Evolutionary conservation across 2,797 vertebrate genomes (phyloP).

Genomic region (Cossypha polioptera): DNA sequence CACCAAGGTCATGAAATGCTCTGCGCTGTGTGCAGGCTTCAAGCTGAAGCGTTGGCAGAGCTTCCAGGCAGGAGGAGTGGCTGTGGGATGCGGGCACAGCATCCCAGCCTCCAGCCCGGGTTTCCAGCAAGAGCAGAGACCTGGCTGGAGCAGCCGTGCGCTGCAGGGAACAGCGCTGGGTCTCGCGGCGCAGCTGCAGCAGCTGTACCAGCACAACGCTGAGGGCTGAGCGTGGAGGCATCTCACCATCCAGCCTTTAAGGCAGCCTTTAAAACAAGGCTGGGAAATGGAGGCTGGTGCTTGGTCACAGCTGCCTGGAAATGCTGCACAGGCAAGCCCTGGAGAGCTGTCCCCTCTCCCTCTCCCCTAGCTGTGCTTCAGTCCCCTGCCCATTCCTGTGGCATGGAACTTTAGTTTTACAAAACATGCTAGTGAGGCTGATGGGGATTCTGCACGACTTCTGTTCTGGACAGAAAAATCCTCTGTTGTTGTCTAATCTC

Average conservation of each 20-base stretch:
- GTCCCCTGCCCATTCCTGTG: not conserved
- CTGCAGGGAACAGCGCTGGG: not conserved
- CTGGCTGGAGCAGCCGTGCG: fast-evolving
- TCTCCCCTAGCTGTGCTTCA: not conserved
- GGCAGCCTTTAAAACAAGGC: not conserved
- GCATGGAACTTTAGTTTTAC: not conserved
- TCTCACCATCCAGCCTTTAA: too few relatives aligned
- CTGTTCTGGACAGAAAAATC: not conserved
- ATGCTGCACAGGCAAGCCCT: not conserved
- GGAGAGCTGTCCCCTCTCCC: not conserved
- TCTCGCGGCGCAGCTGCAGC: not conserved
- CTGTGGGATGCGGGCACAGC: not conserved
- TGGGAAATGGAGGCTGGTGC: not conserved
- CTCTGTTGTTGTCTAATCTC: conserved; percentile 55
- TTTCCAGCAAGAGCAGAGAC: not conserved
- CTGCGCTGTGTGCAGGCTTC: fast-evolving
- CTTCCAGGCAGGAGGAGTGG: not conserved
- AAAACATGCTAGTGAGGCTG: not conserved
- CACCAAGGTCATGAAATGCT: fast-evolving
- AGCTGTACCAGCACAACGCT: fast-evolving
- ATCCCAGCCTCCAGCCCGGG: not conserved
- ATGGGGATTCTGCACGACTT: not conserved
- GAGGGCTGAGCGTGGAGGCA: not conserved
- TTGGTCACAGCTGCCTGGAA: not conserved
- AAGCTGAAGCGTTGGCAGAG: not conserved